Conservation (phyloP, 2,797 vertebrate genomes). For the Myoxocephalus aenaeus region DNA sequence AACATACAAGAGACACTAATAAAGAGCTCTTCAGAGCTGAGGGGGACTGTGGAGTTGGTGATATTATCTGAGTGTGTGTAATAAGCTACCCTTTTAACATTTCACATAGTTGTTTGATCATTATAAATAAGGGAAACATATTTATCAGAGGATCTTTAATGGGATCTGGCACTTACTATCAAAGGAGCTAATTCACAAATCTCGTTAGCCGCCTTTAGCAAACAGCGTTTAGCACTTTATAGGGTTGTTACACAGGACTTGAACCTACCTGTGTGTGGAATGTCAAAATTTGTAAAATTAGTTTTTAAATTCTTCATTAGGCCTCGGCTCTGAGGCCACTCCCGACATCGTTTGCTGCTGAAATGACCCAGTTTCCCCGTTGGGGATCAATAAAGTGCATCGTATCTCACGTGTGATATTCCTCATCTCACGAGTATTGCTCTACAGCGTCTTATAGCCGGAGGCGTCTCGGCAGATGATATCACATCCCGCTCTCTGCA, state of each 20-base stretch:
- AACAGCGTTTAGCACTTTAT: not conserved
- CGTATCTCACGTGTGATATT: conserved; percentile 55
- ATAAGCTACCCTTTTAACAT: not conserved
- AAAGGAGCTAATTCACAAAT: not conserved
- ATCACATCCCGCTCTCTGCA: conserved; percentile 46
- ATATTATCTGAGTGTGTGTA: not conserved
- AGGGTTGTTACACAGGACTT: not conserved
- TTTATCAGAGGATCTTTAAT: not conserved
- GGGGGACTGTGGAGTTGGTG: not conserved
- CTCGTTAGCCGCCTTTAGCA: not conserved
- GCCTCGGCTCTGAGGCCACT: not conserved
- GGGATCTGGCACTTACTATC: not conserved
- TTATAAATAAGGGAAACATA: not conserved
- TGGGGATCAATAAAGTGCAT: conserved; percentile 66
- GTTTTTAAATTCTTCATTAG: conserved; percentile 1
- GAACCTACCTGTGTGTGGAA: not conserved
- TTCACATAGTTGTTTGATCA: not conserved
- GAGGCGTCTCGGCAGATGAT: conserved; percentile 43
- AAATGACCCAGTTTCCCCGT: conserved; percentile 24
- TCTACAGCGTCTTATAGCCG: conserved; percentile 37
- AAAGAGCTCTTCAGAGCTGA: not conserved
- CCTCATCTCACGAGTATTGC: conserved; percentile 60
- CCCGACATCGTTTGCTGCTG: conserved; percentile 6
- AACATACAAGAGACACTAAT: not conserved
- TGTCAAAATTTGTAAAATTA: not conserved